Evolutionary conservation across 2,888 invertebrate genomes (phyloP).

Genomic region (Thereva nobilitata): DNA sequence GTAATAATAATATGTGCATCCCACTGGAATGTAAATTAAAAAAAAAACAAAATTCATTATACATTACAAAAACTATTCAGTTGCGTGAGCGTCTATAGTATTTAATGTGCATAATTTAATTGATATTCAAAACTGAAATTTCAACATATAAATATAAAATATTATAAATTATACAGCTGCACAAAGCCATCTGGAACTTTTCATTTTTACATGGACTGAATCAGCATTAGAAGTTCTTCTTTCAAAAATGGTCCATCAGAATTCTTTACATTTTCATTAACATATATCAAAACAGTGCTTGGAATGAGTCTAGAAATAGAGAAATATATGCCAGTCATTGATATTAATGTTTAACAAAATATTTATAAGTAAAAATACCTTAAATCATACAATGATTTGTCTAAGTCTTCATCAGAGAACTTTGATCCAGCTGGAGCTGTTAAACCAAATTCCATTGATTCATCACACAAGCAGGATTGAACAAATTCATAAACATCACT

Average conservation of each 20-base stretch:
- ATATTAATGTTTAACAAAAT: neutral
- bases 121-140: no score
- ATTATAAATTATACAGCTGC: neutral
- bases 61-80: no score
- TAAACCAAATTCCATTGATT: constrained; percentile 72
- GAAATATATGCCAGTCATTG: no score
- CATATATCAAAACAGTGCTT: constrained; percentile 78
- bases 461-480: constrained; percentile 72
- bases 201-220: constrained; percentile 58
- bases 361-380: constrained; percentile 46
- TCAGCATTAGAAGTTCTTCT: constrained; percentile 74
- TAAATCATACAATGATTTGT: constrained; percentile 74
- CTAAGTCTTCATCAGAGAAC: constrained; percentile 67
- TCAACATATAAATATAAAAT: neutral
- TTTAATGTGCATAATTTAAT: no score
- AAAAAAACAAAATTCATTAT: no score
- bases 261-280: constrained; percentile 66
- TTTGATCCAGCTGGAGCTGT: constrained; percentile 66
- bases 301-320: constrained; percentile 63
- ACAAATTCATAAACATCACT: constrained; percentile 77
- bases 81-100: no score
- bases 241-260: constrained; percentile 68
- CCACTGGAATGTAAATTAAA: no score
- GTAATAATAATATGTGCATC: no score
- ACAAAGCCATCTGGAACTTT: constrained; percentile 13